Evolutionary conservation across 1,140 invertebrate genomes (phyloP).

Genomic region (Pogonomyrmex californicus): DNA sequence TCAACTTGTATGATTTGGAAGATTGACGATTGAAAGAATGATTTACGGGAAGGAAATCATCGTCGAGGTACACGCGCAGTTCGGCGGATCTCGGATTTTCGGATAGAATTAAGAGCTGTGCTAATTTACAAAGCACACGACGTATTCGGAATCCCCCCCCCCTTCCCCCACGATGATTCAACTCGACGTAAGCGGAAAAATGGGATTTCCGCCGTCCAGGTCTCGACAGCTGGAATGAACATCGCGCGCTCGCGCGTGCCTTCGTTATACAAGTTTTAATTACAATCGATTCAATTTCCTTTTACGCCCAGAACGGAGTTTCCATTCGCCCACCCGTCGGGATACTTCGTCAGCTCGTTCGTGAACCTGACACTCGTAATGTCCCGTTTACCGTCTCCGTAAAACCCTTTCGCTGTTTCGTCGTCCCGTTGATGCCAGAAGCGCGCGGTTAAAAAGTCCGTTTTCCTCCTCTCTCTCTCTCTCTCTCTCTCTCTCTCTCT

Average conservation of each 20-base stretch:
- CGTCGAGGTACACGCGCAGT: neutral
- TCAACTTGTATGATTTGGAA: neutral
- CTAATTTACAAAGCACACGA: slow-evolving; percentile 44
- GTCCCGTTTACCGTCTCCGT: slow-evolving; percentile 13
- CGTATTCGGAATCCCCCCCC: neutral
- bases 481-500: neutral
- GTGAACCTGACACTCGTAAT: slow-evolving; percentile 67
- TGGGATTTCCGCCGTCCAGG: slow-evolving; percentile 28
- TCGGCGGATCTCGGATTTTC: neutral
- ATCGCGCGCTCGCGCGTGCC: slow-evolving; percentile 44
- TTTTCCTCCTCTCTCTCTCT: neutral
- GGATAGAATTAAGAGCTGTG: neutral
- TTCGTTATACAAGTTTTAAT: slow-evolving; percentile 76
- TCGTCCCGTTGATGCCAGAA: slow-evolving; percentile 27
- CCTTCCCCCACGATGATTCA: slow-evolving; percentile 18
- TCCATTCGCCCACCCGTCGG: slow-evolving; percentile 5
- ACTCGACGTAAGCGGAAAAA: slow-evolving; percentile 31
- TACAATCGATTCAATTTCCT: slow-evolving; percentile 74
- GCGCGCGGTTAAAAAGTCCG: neutral
- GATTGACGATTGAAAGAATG: slow-evolving; percentile 1
- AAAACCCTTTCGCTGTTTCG: slow-evolving; percentile 27
- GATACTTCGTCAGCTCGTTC: slow-evolving; percentile 61
- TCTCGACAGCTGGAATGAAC: slow-evolving; percentile 46
- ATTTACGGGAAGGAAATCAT: neutral
- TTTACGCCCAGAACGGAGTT: slow-evolving; percentile 49